Percentiles rank a stretch among this genome's conserved stretches.
phyloP scores from a whole-genome alignment of 2,113 vertebrate species.

The Pangasianodon gigas region DNA sequence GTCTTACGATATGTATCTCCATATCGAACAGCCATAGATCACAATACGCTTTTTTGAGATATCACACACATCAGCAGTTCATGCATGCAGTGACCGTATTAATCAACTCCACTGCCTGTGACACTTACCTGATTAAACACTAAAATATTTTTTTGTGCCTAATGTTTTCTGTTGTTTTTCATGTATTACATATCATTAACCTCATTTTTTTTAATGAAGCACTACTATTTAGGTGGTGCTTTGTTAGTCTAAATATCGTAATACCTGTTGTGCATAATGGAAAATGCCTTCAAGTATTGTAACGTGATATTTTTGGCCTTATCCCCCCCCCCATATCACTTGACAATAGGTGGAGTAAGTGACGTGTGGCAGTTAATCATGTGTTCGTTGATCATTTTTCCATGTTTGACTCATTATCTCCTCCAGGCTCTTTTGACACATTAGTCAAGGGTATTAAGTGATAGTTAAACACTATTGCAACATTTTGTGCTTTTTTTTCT shows the following conservation, averaged over 20 bases:
- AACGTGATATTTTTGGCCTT: not conserved
- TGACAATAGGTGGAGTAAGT: not conserved
- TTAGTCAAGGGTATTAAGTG: not conserved
- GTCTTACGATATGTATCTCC: not conserved
- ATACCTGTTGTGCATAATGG: not conserved
- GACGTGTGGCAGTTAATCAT: not conserved
- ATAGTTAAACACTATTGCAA: not conserved
- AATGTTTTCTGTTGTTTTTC: not conserved
- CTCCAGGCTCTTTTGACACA: not conserved
- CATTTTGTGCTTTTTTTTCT: not conserved
- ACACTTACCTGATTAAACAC: not conserved
- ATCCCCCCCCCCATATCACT: not conserved
- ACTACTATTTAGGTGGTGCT: not conserved
- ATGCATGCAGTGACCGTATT: not conserved
- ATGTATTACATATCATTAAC: not conserved
- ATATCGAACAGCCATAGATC: not conserved
- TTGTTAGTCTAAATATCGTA: not conserved
- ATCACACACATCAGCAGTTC: not conserved
- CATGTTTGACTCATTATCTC: not conserved
- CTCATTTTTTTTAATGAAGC: not conserved
- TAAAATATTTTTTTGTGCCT: not conserved
- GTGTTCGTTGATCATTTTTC: not conserved
- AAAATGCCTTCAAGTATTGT: not conserved
- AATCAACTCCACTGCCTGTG: not conserved
- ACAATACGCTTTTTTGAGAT: not conserved